Conservation (phyloP, 2,113 vertebrate genomes). For the Bubo blakistoni region DNA sequence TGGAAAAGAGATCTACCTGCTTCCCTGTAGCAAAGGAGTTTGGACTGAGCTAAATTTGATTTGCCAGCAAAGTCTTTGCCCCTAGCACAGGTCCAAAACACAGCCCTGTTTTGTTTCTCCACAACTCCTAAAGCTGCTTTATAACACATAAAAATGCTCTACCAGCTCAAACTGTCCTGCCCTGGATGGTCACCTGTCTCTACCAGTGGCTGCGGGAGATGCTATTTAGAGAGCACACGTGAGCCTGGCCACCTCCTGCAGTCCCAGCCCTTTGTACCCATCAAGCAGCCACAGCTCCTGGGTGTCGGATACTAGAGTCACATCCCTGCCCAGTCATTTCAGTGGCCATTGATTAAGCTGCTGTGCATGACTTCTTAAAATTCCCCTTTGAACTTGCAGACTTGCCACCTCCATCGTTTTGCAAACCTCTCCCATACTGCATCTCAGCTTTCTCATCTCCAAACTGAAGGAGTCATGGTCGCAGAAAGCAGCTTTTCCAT, state of each 20-base stretch:
- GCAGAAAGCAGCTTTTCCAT: neutral
- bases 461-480: neutral
- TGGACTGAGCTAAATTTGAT: neutral
- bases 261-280: neutral
- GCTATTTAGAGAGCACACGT: neutral
- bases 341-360: neutral
- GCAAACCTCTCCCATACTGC: neutral
- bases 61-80: neutral
- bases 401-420: neutral
- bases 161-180: neutral
- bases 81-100: neutral
- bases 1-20: constrained; percentile 17
- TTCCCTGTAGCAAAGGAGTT: neutral
- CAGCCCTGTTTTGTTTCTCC: neutral
- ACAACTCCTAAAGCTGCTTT: neutral
- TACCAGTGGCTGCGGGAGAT: neutral
- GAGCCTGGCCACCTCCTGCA: neutral
- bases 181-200: neutral
- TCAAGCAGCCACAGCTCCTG: neutral
- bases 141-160: neutral
- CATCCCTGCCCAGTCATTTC: neutral
- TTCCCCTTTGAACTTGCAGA: neutral
- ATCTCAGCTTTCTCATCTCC: neutral
- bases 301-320: neutral
- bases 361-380: neutral